Evolutionary conservation across 2,113 vertebrate species (phyloP).

Genomic region (Hemiprocne comata): DNA sequence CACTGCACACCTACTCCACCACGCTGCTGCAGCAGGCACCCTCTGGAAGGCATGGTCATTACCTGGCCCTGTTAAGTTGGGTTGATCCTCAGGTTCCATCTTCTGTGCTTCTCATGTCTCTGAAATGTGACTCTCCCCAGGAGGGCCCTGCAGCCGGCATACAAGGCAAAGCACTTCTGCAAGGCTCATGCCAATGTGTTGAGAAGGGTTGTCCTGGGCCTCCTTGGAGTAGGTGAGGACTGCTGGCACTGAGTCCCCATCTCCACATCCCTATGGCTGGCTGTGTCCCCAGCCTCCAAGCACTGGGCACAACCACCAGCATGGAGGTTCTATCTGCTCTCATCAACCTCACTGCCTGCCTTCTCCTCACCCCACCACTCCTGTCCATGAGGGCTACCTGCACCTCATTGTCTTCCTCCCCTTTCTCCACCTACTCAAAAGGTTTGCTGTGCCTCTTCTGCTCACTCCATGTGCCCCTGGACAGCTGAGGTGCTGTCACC

Average conservation of each 20-base stretch:
- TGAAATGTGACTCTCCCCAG: constrained; percentile 33
- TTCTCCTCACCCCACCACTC: neutral
- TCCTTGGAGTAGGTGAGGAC: constrained; percentile 75
- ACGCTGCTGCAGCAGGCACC: neutral
- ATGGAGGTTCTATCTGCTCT: neutral
- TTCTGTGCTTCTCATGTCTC: accelerated
- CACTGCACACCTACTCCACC: neutral
- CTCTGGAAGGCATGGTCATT: neutral
- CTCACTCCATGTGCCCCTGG: neutral
- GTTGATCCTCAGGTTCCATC: neutral
- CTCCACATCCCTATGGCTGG: neutral
- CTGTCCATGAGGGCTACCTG: neutral
- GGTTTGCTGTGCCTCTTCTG: neutral
- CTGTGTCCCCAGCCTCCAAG: neutral
- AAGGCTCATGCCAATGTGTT: constrained; percentile 37
- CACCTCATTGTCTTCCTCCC: neutral
- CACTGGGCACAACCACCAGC: accelerated
- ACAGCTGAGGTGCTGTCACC: neutral
- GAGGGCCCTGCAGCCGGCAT: constrained; percentile 20
- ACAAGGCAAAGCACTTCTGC: constrained; percentile 36
- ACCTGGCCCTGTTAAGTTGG: neutral
- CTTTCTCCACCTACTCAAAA: neutral
- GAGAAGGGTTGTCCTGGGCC: neutral
- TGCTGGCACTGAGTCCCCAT: neutral
- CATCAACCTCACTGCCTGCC: neutral